Conservation (phyloP, 1,140 invertebrate species). For the Drosophila nebulosa region DNA sequence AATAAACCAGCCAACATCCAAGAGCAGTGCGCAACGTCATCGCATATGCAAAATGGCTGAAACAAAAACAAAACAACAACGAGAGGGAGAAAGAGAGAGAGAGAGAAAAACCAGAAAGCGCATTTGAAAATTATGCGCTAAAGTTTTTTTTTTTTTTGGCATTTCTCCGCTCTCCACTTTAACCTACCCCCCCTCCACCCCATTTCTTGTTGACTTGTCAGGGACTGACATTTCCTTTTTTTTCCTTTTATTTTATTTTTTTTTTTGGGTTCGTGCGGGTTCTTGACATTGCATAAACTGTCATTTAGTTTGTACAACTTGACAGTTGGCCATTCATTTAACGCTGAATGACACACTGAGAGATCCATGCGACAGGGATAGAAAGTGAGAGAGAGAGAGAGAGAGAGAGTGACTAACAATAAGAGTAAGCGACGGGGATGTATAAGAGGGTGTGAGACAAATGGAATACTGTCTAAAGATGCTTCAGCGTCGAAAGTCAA, state of each 20-base stretch:
- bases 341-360: neutral
- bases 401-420: too few species aligned
- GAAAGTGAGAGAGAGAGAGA: neutral
- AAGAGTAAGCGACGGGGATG: neutral
- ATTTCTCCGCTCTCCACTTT: neutral
- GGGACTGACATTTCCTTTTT: slow-evolving; percentile 22
- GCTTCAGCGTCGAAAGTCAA: slow-evolving; percentile 18
- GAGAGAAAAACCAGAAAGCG: slow-evolving; percentile 12
- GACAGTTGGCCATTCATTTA: slow-evolving; percentile 59
- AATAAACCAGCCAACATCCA: slow-evolving; percentile 10
- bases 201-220: slow-evolving; percentile 38
- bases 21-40: neutral
- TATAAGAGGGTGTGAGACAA: slow-evolving; percentile 28
- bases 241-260: too few species aligned
- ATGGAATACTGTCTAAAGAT: slow-evolving; percentile 3
- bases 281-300: slow-evolving; percentile 62
- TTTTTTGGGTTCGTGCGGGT: slow-evolving; percentile 3
- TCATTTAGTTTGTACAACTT: slow-evolving; percentile 61
- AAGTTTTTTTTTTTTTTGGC: slow-evolving; percentile 28
- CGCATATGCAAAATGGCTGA: slow-evolving; percentile 25
- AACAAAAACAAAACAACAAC: slow-evolving; percentile 11
- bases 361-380: neutral
- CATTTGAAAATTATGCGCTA: slow-evolving; percentile 40
- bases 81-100: neutral
- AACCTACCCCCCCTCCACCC: neutral